phyloP scores from a whole-genome alignment of 2,113 vertebrate species.

The Barbus barbus region DNA sequence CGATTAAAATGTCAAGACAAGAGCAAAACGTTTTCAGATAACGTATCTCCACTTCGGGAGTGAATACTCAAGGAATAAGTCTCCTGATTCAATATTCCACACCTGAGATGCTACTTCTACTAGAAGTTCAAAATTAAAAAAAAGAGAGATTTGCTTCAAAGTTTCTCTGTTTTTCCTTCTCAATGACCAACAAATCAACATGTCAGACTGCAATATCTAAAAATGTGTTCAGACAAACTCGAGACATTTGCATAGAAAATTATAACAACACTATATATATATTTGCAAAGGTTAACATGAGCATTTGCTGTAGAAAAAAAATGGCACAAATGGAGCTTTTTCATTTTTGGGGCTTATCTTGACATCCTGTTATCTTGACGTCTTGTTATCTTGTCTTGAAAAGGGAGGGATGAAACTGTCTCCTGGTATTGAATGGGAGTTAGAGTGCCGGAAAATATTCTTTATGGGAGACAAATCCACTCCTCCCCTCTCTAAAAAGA shows the following conservation, averaged over 20 bases:
- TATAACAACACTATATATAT: no score
- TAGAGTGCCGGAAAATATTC: slow-evolving; percentile 5
- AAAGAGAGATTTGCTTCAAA: neutral
- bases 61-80: neutral
- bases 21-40: slow-evolving; percentile 15
- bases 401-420: slow-evolving; percentile 13
- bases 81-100: slow-evolving; percentile 17
- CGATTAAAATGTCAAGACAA: slow-evolving; percentile 47
- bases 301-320: neutral
- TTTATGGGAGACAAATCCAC: neutral
- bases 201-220: neutral
- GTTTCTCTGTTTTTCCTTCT: neutral
- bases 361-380: slow-evolving; percentile 28
- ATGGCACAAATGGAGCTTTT: neutral
- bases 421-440: neutral
- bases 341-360: slow-evolving; percentile 12
- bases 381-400: slow-evolving; percentile 25
- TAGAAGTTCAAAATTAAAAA: neutral
- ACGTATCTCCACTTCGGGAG: neutral
- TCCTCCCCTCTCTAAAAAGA: neutral
- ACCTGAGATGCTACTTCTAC: neutral
- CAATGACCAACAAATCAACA: slow-evolving; percentile 17
- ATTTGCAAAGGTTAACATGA: neutral
- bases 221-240: no score
- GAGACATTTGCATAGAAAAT: no score